phyloP scores from a whole-genome alignment of 2,113 vertebrate genomes.

The Corvus moneduloides region DNA sequence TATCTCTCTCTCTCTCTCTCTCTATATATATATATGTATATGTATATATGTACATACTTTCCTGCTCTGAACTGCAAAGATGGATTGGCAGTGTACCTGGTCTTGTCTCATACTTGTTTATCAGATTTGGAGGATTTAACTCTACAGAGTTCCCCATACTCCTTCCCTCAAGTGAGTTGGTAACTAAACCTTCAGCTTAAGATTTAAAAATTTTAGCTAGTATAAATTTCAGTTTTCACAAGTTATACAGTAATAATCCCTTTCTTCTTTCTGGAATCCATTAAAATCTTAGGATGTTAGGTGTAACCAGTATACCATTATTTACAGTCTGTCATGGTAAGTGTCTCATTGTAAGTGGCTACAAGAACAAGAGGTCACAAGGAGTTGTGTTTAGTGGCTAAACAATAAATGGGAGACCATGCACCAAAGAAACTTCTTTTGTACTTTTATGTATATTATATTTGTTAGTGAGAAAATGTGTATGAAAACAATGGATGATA shows the following conservation, averaged over 20 bases:
- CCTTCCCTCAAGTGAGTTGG: accelerated
- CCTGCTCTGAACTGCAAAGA: not conserved
- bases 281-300: not conserved
- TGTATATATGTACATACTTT: not conserved
- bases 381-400: not conserved
- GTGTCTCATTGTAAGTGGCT: not conserved
- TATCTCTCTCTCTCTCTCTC: too few relatives aligned
- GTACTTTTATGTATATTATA: not conserved
- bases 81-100: not conserved
- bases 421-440: not conserved
- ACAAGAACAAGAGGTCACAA: not conserved
- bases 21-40: not conserved
- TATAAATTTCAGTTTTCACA: not conserved
- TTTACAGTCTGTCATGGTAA: not conserved
- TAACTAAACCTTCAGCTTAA: not conserved
- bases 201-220: not conserved
- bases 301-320: not conserved
- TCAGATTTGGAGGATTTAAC: not conserved
- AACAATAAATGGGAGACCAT: not conserved
- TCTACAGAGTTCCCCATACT: not conserved
- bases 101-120: not conserved
- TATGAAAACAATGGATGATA: not conserved
- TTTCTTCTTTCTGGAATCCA: not conserved
- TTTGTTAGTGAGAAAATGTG: not conserved
- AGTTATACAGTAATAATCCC: not conserved